These are phyloP conservation scores for Pollenia amentaria DNA, from an alignment of 2,888 invertebrate genomes.

Conservation along the genomic window DNA sequence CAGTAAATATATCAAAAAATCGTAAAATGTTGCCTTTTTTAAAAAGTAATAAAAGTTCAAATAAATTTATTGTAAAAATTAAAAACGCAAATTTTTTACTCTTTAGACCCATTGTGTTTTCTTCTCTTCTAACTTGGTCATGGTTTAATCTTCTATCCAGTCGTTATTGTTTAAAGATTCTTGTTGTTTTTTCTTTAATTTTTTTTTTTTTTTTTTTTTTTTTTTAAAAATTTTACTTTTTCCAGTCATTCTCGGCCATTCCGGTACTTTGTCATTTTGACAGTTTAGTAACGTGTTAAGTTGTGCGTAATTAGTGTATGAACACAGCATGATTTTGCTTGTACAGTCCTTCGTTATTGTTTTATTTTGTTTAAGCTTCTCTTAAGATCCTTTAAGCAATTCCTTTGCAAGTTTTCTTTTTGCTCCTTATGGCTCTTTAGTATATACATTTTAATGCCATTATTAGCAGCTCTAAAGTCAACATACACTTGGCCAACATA, in stretches of 20 bases:
- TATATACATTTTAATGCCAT: slow-evolving; percentile 36
- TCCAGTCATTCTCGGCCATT: slow-evolving; percentile 20
- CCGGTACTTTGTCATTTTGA: slow-evolving; percentile 67
- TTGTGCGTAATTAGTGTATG: slow-evolving; percentile 73
- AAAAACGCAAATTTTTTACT: too few species aligned
- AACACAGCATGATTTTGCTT: slow-evolving; percentile 67
- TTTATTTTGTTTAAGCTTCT: neutral
- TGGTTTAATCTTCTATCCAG: slow-evolving; percentile 26
- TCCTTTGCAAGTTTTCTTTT: slow-evolving; percentile 10
- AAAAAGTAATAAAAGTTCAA: neutral
- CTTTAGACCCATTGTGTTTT: too few species aligned
- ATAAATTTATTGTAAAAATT: too few species aligned
- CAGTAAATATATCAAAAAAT: too few species aligned
- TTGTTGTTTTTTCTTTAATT: neutral
- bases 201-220: slow-evolving; percentile 37
- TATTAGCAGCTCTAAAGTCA: slow-evolving; percentile 29
- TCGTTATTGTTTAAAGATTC: slow-evolving; percentile 25
- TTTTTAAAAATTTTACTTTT: slow-evolving; percentile 29
- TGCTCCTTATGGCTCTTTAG: slow-evolving; percentile 12
- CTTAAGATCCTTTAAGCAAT: neutral
- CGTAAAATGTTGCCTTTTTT: neutral
- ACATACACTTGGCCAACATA: neutral
- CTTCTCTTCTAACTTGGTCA: neutral
- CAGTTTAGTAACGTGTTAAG: slow-evolving; percentile 67
- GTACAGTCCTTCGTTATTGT: neutral